phyloP scores from a whole-genome alignment of 2,113 vertebrate species.

The Peromyscus californicus region DNA sequence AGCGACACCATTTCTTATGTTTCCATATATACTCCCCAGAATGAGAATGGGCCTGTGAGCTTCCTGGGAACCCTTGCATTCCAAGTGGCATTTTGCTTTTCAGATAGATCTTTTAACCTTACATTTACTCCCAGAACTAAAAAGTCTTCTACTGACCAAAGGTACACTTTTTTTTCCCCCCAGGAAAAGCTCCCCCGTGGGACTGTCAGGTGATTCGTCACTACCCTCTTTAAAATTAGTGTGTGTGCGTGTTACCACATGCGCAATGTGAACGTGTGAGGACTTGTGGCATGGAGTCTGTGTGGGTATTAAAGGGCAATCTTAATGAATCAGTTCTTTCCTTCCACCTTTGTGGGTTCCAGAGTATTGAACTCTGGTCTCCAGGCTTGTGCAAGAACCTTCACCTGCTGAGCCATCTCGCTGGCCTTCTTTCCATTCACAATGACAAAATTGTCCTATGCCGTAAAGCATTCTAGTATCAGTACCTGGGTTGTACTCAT shows the following conservation, averaged over 20 bases:
- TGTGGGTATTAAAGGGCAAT: neutral
- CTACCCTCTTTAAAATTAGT: neutral
- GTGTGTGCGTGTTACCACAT: no score
- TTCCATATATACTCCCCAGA: no score
- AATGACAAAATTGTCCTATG: neutral
- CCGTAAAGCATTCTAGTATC: neutral
- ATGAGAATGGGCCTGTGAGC: neutral
- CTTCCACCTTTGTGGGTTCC: neutral
- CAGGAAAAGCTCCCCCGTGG: neutral
- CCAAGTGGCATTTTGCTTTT: neutral
- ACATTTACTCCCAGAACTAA: neutral
- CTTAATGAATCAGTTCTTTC: no score
- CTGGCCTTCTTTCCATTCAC: neutral
- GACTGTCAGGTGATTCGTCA: neutral
- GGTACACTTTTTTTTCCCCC: neutral
- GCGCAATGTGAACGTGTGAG: neutral
- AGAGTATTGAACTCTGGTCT: neutral
- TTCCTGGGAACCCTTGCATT: neutral
- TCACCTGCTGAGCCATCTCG: neutral
- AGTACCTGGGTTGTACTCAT: neutral
- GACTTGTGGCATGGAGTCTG: no score
- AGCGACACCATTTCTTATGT: accelerated
- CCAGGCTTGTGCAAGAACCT: neutral
- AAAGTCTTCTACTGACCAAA: neutral
- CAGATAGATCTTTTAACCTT: neutral